Base-by-base conservation (phyloP, 2,888 invertebrate genomes). In the Brassicogethes aeneus region DNA sequence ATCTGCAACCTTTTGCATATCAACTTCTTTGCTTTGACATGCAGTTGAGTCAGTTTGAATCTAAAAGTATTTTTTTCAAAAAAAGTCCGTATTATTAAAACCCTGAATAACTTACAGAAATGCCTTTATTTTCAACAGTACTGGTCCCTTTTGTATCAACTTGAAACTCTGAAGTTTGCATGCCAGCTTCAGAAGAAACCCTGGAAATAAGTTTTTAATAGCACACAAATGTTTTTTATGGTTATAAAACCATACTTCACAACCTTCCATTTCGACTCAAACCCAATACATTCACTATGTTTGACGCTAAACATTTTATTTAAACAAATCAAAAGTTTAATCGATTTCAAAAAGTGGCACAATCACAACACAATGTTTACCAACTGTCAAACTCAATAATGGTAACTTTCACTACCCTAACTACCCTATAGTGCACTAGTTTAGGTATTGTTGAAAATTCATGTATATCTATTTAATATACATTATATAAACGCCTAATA, bases 261-360 rank as follows among this genome's bases (percentile, higher is more conserved):
- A 3, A 62, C 52, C 42, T 62, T 66, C 60, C 68, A 68, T 17
- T 65, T 63, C 1, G 74, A 69, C 39, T 64, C 66, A 56, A 73
- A 74, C 37, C 72, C 74, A 14, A 71, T 63, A 40, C 71, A 66
- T 31, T 69, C 68, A 8, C 66, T 66, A 16, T 66, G 66, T 52
- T 65, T 69, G 40, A 68, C 64, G 30, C 62, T 63, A 43, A 74
- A 68, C 54, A 72, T 72, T 36, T 64, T 68, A 34, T 2, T 15
- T 5, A 23, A 23, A 13, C 32, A 12, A 32, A 32, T 10, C 5
- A 10, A 10, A 13, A 10, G 14, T 12, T 32, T 7, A 32, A 32
- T 32, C 32, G 32, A 32, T 32, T 32, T 32, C 14, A 23, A 23
- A 23, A 23, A 7, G 5, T 23, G 23, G 10, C 23, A 10, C 5